Evolutionary conservation across 2,888 invertebrate species (phyloP), one percentile per base, ranked within the genome.

Genomic region (Leucozona laternaria): DNA sequence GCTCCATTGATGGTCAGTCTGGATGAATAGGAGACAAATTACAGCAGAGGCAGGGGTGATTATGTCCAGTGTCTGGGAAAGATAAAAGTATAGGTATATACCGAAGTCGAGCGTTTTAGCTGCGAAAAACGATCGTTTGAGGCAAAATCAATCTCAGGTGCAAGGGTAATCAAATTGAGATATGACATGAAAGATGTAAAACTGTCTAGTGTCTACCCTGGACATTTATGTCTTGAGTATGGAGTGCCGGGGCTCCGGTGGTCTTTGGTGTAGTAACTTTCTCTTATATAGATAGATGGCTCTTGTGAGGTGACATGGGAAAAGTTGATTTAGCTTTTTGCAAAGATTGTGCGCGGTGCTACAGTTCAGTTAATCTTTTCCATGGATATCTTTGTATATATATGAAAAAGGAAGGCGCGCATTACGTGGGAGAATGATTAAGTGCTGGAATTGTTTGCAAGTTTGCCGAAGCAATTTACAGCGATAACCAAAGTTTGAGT

Each of bases 361-460:
- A 31, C 60, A 60, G 40, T 40, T 60, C 57, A 53, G 17, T 53
- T 62, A 20, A 45, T 45, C n/a, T 28, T 31, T 20, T 40, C 13
- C 17, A 31, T 31, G 1, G 31, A 31, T 31, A 31, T n/a, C 40
- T 25, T 31, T 55, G 43, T 25, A 55, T 57, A 11, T 48, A 37
- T 37, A 20, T 45, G 13, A 22, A 43, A 57, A 37, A 55, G 6
- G 66, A 70, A 73, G 68, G 34, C 72, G 17, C 15, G 58, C 62
- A 40, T 58, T 58, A 28, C 50, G 79, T 73, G 79, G 79, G 79
- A 75, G 80, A 68, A 45, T 60, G 79, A 68, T 75, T 60, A 66
- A 68, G 72, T 80, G 79, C 20, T 71, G 71, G 64, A 57, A 77
- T 55, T 48, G 53, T 82, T 68, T 71, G 50, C 50, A 58, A 58